These are phyloP conservation scores for Alectura lathami DNA, from an alignment of 2,113 vertebrate species.

Conservation along the genomic window DNA sequence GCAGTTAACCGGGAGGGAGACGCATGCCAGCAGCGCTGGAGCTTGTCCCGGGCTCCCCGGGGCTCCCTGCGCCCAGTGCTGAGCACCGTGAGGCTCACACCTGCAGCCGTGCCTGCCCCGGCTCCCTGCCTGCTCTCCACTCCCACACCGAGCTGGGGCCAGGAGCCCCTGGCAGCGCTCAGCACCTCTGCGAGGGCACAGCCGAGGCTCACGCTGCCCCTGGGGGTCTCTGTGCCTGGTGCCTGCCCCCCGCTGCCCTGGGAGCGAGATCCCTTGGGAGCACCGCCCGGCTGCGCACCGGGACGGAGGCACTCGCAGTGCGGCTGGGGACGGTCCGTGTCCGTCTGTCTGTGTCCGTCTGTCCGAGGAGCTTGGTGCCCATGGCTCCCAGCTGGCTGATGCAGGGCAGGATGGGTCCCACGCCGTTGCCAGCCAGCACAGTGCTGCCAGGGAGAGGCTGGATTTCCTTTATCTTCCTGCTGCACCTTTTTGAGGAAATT, in stretches of 20 bases:
- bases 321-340: neutral
- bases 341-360: neutral
- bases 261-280: neutral
- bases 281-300: neutral
- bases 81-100: too few relatives aligned
- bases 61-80: conserved; percentile 15
- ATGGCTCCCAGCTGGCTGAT: fast-evolving
- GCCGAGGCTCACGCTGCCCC: too few relatives aligned
- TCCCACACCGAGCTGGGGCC: too few relatives aligned
- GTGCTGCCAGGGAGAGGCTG: neutral
- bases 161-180: too few relatives aligned
- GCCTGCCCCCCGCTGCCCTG: neutral
- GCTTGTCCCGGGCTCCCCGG: conserved; percentile 35
- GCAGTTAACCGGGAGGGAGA: conserved; percentile 31
- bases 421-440: neutral
- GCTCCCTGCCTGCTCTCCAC: neutral
- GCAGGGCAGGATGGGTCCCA: neutral
- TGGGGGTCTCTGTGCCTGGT: too few relatives aligned
- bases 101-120: too few relatives aligned
- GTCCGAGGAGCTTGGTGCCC: neutral
- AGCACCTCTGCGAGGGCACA: too few relatives aligned
- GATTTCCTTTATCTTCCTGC: neutral
- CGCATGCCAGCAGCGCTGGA: conserved; percentile 24
- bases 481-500: conserved; percentile 48
- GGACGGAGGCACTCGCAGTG: too few relatives aligned